phyloP scores from a whole-genome alignment of 2,797 vertebrate species.

The Anguilla megastoma region DNA sequence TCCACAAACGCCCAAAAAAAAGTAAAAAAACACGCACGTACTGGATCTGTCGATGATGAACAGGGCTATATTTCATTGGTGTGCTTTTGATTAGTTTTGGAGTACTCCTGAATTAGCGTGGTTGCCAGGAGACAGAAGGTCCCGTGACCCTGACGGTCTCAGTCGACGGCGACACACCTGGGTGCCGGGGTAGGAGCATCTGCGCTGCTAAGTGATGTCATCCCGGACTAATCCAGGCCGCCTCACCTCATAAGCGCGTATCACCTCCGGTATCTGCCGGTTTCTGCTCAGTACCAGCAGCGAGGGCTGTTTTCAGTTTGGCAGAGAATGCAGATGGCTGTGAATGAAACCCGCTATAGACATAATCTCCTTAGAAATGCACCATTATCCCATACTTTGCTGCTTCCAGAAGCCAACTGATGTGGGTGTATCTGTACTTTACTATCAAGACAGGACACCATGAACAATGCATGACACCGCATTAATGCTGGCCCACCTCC shows the following conservation, averaged over 20 bases:
- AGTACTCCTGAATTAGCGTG: slow-evolving; percentile 47
- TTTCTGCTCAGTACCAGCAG: neutral
- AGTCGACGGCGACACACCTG: slow-evolving; percentile 57
- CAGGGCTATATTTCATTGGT: slow-evolving; percentile 54
- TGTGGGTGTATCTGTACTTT: slow-evolving; percentile 41
- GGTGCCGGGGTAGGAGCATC: slow-evolving; percentile 55
- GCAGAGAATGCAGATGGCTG: neutral
- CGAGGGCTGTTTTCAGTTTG: neutral
- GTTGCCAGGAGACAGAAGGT: slow-evolving; percentile 71
- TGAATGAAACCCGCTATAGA: neutral
- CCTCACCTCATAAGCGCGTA: neutral
- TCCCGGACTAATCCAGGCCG: slow-evolving; percentile 43
- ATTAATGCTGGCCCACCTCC: slow-evolving; percentile 52
- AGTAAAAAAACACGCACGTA: slow-evolving; percentile 63
- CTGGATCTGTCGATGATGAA: neutral
- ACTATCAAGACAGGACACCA: neutral
- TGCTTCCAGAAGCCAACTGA: slow-evolving; percentile 42
- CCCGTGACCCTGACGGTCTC: slow-evolving; percentile 71
- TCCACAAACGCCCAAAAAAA: slow-evolving; percentile 66
- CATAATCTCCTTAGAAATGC: neutral
- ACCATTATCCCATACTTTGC: neutral
- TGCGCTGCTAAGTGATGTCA: slow-evolving; percentile 53
- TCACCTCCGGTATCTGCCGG: neutral
- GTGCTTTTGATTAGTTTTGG: slow-evolving; percentile 42
- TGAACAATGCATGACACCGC: slow-evolving; percentile 36